phyloP scores from a whole-genome alignment of 2,797 vertebrate species.

The Mus caroli region DNA sequence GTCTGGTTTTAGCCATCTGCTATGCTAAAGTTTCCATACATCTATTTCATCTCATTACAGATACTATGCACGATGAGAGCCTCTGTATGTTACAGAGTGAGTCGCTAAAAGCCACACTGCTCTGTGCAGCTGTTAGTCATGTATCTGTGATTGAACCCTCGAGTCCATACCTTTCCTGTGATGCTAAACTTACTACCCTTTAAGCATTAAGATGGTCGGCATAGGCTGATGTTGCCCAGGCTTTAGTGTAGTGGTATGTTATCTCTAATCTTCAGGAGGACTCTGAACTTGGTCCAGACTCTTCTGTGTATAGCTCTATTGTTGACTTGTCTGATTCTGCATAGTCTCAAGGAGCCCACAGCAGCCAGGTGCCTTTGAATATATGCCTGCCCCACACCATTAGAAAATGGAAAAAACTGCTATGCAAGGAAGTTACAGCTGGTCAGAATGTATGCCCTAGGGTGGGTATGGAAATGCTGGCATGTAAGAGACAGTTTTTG shows the following conservation, averaged over 20 bases:
- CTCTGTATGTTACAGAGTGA: background rate
- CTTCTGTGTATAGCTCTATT: background rate
- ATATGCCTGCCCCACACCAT: background rate
- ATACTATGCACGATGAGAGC: background rate
- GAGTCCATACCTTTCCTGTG: background rate
- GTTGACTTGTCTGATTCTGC: background rate
- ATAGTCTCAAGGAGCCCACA: background rate
- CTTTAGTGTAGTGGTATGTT: background rate
- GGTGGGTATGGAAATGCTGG: background rate
- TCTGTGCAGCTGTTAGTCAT: background rate
- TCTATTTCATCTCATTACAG: background rate
- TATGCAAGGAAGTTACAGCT: background rate
- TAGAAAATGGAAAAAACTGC: conserved; percentile 33
- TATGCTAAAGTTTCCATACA: background rate
- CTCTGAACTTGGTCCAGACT: background rate
- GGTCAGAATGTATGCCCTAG: background rate
- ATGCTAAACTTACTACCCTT: background rate
- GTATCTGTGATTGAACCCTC: background rate
- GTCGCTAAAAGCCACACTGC: background rate
- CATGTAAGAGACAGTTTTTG: background rate
- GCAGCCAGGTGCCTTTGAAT: background rate
- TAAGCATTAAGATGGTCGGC: background rate
- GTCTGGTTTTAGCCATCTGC: background rate
- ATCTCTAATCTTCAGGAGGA: background rate
- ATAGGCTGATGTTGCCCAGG: background rate